Evolutionary conservation across 2,888 invertebrate genomes (phyloP).

Genomic region (Xestia sexstrigata): DNA sequence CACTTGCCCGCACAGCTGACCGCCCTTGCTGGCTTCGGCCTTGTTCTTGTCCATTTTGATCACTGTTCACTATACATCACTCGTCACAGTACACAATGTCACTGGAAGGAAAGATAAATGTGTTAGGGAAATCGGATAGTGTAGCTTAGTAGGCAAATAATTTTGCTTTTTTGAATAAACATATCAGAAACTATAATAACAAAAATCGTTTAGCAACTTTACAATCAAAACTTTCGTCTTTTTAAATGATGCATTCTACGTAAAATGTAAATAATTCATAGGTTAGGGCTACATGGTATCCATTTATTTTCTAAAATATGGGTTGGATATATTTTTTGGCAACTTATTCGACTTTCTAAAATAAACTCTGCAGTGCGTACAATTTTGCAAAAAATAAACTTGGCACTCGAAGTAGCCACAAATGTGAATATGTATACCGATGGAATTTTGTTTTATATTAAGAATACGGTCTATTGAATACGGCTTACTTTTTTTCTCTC

Average conservation of each 20-base stretch:
- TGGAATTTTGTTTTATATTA: background rate
- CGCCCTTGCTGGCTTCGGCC: constrained; percentile 75
- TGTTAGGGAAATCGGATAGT: constrained; percentile 29
- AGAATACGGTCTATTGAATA: constrained; percentile 1
- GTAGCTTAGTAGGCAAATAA: background rate
- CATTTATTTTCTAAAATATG: background rate
- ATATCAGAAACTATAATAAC: background rate
- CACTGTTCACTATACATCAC: constrained; percentile 68
- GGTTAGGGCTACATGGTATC: constrained; percentile 48
- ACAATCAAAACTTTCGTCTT: background rate
- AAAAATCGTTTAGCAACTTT: background rate
- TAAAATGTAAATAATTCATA: background rate
- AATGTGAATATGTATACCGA: constrained; percentile 3
- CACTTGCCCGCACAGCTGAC: constrained; percentile 84
- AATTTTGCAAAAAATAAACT: constrained; percentile 7
- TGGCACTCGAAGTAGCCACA: constrained; percentile 13
- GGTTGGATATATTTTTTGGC: background rate
- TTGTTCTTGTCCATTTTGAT: constrained; percentile 81
- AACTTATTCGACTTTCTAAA: constrained; percentile 22
- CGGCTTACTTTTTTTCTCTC: background rate
- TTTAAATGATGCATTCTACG: background rate
- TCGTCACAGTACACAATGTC: constrained; percentile 72
- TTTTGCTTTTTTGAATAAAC: background rate
- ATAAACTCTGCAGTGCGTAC: constrained; percentile 48
- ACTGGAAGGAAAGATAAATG: constrained; percentile 62